Evolutionary conservation across 2,888 invertebrate species (phyloP).

Genomic region (Agrypnus murinus): DNA sequence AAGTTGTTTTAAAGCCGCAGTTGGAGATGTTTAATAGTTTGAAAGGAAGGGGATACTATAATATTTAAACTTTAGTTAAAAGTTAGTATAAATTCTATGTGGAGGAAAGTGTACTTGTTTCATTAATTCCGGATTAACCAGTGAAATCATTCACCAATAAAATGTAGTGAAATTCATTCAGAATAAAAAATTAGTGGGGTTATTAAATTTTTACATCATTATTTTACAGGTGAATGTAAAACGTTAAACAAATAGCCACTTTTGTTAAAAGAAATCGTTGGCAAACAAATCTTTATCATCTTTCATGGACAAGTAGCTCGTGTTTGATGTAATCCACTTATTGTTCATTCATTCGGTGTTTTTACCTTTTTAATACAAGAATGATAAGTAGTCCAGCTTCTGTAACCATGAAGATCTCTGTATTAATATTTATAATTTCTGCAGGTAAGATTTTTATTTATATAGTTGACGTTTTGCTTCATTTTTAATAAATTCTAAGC

Average conservation of each 20-base stretch:
- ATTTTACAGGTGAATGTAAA: conserved; percentile 30
- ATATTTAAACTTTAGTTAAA: background rate
- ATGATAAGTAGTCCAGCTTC: background rate
- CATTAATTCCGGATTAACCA: background rate
- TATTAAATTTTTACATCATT: background rate
- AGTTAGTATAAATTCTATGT: background rate
- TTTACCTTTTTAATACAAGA: conserved; percentile 4
- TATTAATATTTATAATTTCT: conserved; percentile 2
- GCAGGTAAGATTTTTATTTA: conserved; percentile 15
- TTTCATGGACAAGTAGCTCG: conserved; percentile 23
- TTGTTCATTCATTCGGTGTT: conserved; percentile 6
- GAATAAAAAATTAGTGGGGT: too few relatives aligned
- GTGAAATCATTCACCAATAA: background rate
- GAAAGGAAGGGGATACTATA: background rate
- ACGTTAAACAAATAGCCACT: conserved; percentile 14
- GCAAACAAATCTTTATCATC: conserved; percentile 30
- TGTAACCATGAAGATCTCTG: too few relatives aligned
- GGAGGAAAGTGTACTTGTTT: background rate
- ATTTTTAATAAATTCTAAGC: too few relatives aligned
- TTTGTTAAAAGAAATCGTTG: conserved; percentile 24
- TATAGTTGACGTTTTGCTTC: too few relatives aligned
- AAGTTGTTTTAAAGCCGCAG: background rate
- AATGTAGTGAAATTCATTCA: background rate
- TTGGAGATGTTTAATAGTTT: background rate
- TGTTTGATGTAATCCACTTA: background rate